Base-by-base conservation (phyloP, 2,797 vertebrate species). In the Loriculus beryllinus region DNA sequence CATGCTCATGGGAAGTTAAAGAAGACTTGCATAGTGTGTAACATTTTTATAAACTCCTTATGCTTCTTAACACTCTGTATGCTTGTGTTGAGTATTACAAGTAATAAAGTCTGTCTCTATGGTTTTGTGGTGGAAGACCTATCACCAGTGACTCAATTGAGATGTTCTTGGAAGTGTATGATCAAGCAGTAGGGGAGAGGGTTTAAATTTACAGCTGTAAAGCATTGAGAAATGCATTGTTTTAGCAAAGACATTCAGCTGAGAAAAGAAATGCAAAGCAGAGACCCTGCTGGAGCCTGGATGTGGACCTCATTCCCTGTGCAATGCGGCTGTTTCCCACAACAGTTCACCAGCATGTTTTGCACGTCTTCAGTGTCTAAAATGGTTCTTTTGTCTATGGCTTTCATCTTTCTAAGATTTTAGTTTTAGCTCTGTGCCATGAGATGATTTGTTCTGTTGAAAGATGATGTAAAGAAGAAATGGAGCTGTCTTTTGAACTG, bases 141-240 rank as follows among this genome's bases (percentile, higher is more conserved):
- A 3, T 87, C 71, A 29, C 22, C 47, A 59, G 59, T 45, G 51
- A 23, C 69, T 47, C 43, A 81, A 45, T 31, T 21, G 85, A 90
- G 76, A 56, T 79, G 13, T 76, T 92, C 84, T 18, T 96, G 77
- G 59, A 69, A 77, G 39, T 47, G 14, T 45, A 72, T 71, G 54
- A 68, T 76, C 22, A 35, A 63, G 54, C 70, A 80, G 60, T 33
- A 60, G 47, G 33, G 63, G 19, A 89, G 47, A 79, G 56, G 59
- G 37, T 74, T 95, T 86, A 76, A 67, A 28, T 81, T 83, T 89
- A 45, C 43, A 75, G n/a, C 57, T 93, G 85, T 52, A 56, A 91
- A 81, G 23, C 5, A 5, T 49, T 62, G 64, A 78, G 59, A 86
- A 90, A 72, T 62, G 43, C 43, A 20, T 90, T 8, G 8, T 86